These are phyloP conservation scores for Goniozus legneri DNA, from an alignment of 1,140 invertebrate genomes.

Conservation along the genomic window DNA sequence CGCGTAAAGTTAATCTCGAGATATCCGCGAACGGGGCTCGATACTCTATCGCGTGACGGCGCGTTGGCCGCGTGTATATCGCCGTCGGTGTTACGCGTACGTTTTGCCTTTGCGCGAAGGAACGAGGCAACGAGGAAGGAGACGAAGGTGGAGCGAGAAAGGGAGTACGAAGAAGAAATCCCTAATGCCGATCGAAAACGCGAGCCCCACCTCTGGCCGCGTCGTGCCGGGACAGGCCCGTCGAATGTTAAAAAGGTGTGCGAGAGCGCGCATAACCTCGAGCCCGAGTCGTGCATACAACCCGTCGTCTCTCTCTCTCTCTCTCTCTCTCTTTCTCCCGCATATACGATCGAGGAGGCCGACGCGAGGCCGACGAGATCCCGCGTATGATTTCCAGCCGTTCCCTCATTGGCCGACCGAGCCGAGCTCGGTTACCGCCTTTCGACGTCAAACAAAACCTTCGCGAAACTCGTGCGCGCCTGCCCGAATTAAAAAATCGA, in stretches of 20 bases:
- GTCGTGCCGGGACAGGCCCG: conserved; percentile 41
- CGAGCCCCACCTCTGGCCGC: conserved; percentile 36
- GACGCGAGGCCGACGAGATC: conserved; percentile 30
- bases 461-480: too few relatives aligned
- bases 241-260: conserved; percentile 45
- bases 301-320: not conserved
- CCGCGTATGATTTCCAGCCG: conserved; percentile 46
- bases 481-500: conserved; percentile 33
- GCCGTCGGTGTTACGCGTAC: too few relatives aligned
- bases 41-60: too few relatives aligned
- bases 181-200: conserved; percentile 36
- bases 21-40: too few relatives aligned
- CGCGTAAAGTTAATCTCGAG: too few relatives aligned
- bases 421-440: conserved; percentile 40
- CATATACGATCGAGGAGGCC: conserved; percentile 25
- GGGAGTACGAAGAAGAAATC: conserved; percentile 27
- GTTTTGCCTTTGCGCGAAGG: too few relatives aligned
- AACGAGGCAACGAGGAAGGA: conserved; percentile 8
- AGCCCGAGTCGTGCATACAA: conserved; percentile 15
- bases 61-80: too few relatives aligned
- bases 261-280: conserved; percentile 36
- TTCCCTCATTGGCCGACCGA: conserved; percentile 37
- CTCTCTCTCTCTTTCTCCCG: conserved; percentile 2
- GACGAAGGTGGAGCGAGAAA: conserved; percentile 8
- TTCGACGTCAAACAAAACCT: conserved; percentile 40